Conservation (phyloP, 2,888 invertebrate genomes). For the Amphipoea oculea region DNA sequence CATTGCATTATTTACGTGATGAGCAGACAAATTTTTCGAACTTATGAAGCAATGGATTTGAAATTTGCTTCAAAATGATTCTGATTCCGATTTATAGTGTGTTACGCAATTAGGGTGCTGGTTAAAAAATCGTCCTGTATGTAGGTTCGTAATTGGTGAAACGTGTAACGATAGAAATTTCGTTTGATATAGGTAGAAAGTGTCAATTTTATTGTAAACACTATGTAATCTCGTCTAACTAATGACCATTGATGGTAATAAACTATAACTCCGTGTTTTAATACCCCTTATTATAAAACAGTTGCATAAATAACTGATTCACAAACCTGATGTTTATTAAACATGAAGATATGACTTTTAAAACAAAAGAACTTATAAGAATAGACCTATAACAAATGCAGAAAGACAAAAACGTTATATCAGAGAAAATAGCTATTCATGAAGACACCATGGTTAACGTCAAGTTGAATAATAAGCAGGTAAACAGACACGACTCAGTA, state of each 20-base stretch:
- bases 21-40: too few relatives aligned
- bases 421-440: constrained; percentile 21
- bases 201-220: neutral
- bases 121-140: neutral
- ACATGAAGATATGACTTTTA: constrained; percentile 6
- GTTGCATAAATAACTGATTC: neutral
- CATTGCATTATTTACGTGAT: too few relatives aligned
- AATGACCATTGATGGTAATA: neutral
- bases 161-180: too few relatives aligned
- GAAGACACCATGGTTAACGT: constrained; percentile 38
- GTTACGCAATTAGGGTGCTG: too few relatives aligned
- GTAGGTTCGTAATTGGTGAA: too few relatives aligned
- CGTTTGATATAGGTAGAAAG: too few relatives aligned
- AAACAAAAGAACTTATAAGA: constrained; percentile 7
- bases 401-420: constrained; percentile 7
- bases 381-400: constrained; percentile 4
- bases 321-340: constrained; percentile 6
- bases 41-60: too few relatives aligned
- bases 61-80: too few relatives aligned
- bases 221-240: neutral
- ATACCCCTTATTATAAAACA: too few relatives aligned
- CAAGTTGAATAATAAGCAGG: constrained; percentile 29
- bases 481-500: constrained; percentile 9
- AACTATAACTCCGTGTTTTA: too few relatives aligned
- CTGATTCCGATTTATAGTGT: too few relatives aligned